Evolutionary conservation across 2,888 invertebrate species (phyloP), one percentile per base, ranked within the genome.

Genomic region (Drosophila mimetica): DNA sequence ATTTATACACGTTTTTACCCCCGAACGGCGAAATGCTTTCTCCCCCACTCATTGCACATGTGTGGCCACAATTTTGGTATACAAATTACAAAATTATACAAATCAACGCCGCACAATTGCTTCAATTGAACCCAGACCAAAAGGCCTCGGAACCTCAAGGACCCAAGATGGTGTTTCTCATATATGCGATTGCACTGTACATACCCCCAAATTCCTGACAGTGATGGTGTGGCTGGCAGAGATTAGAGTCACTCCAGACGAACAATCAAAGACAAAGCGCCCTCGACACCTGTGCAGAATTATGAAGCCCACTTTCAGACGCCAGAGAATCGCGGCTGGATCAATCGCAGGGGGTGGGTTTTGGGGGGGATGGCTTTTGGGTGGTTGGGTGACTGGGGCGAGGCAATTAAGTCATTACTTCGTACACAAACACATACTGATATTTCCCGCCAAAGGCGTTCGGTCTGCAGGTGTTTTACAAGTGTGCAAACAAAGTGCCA

Each of bases 71-170:
- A 75, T 81, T 72, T 76, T 69, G 89, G 84, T 85, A 87, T 85
- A 85, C 89, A 85, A 88, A 85, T 85, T 85, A 88, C 84, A 78
- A 85, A 85, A 85, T 85, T 85, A 85, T 85, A 85, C 84, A 88
- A 85, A 85, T 85, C 84, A 85, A 88, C 86, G 87, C 76, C 73
- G 74, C 76, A 89, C 89, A 87, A 85, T 87, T 87, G 89, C 84
- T 79, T 81, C 89, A 89, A 85, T 88, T 85, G 89, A 76, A 74
- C 66, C 74, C 66, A 64, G 71, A 48, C 63, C 53, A 55, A 44
- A 25, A 48, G 32, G 16, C 41, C 14, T 20, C 3, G 25, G 32
- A n/a, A n/a, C 34, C 14, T 30, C 36, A 73, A 76, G 69, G 55
- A 59, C 70, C 60, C 57, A 58, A 61, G 30, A 42, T 30, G 18